Base-by-base conservation (phyloP, 2,888 invertebrate genomes). In the Sminthurinus aureus region DNA sequence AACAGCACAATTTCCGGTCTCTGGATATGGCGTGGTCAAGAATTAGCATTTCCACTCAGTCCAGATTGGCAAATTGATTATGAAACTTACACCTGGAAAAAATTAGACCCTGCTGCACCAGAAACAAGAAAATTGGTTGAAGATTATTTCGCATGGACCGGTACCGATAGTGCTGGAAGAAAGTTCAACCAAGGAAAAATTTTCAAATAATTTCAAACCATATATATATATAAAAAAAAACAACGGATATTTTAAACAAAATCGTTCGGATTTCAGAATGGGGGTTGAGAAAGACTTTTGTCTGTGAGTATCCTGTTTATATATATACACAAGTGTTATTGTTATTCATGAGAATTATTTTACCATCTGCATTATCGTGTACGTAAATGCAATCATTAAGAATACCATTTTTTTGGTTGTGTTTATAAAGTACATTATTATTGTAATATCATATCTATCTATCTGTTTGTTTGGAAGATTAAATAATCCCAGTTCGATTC, bases 181-280 rank as follows among this genome's bases (percentile, higher is more conserved):
- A 93, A 94, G 90, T 98, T 98, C 93, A 98, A 98, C 92, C 97
- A 99, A 93, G 99, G 99, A 91, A 99, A 99, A 93, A 96, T 99
- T 91, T 99, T 98, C 93, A 99, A 99, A 93, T 99, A 94, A n/a
- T n/a, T n/a, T n/a, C n/a, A n/a, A n/a, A n/a, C 93, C 90, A 50
- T 20, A 20, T 51, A 64, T 50, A n/a, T n/a, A n/a, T n/a, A n/a
- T n/a, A n/a, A n/a, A 15, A 58, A 64, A n/a, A 20, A n/a, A 18
- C 20, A 15, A 18, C 71, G 11, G 11, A 18, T 11, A 18, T n/a
- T 71, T 71, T 20, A n/a, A 71, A 20, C 26, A 75, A n/a, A n/a
- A n/a, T n/a, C n/a, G n/a, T n/a, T n/a, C n/a, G n/a, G n/a, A n/a
- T n/a, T n/a, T n/a, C n/a, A n/a, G n/a, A n/a, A n/a, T n/a, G n/a